Conservation (phyloP, 2,113 vertebrate genomes). For the Neolamprologus ventralis region DNA sequence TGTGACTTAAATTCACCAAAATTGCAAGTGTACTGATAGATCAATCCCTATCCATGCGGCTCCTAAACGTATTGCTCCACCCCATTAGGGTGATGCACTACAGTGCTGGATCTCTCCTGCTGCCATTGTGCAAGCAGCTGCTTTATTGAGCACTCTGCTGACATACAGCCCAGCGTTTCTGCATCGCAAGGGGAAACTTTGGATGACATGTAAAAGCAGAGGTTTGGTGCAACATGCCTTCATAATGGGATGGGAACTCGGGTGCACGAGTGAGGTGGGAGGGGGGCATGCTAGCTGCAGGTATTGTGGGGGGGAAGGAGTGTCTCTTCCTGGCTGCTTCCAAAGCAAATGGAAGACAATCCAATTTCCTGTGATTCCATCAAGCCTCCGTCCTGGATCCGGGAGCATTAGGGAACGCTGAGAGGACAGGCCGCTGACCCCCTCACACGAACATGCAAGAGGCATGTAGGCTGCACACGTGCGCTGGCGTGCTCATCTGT, state of each 20-base stretch:
- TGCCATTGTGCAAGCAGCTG: conserved; percentile 43
- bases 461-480: conserved; percentile 7
- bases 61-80: conserved; percentile 61
- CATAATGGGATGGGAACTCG: conserved; percentile 90
- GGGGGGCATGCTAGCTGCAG: conserved; percentile 1
- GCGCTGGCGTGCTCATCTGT: not conserved
- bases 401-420: conserved; percentile 84
- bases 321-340: conserved; percentile 76
- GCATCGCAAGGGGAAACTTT: conserved; percentile 81
- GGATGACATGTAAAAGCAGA: conserved; percentile 85
- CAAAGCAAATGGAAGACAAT: conserved; percentile 97
- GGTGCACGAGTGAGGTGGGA: conserved; percentile 7
- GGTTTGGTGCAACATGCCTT: conserved; percentile 77
- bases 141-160: conserved; percentile 61
- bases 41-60: conserved; percentile 35
- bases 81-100: conserved; percentile 55
- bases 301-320: not conserved
- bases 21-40: conserved; percentile 54
- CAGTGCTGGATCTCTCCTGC: conserved; percentile 12
- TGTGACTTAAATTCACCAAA: conserved; percentile 47
- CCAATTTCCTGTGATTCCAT: conserved; percentile 98
- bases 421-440: conserved; percentile 79
- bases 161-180: conserved; percentile 64
- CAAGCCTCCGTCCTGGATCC: conserved; percentile 77
- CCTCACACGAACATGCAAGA: conserved; percentile 69